Conservation (phyloP, 2,797 vertebrate genomes). For the Dryobates pubescens region DNA sequence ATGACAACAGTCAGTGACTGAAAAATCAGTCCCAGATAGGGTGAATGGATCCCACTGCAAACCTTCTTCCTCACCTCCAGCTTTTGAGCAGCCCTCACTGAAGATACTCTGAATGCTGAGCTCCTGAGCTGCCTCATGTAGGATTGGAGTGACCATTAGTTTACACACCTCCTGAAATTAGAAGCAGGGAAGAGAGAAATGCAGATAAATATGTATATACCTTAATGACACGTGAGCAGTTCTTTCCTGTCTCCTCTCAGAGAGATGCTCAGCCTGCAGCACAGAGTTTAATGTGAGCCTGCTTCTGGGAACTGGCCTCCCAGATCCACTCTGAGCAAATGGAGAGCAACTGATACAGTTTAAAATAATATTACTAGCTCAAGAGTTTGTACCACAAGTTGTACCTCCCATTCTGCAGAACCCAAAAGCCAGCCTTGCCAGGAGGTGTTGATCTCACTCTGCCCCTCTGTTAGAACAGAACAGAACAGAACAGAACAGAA, state of each 20-base stretch:
- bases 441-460: conserved; percentile 25
- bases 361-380: neutral
- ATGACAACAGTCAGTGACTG: neutral
- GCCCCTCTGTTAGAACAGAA: neutral
- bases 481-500: too few species aligned
- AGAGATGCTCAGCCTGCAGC: neutral
- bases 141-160: neutral
- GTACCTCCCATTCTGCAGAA: conserved; percentile 33
- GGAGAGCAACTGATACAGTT: conserved; percentile 34
- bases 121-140: neutral
- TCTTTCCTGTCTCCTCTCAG: neutral
- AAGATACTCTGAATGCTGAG: neutral
- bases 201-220: neutral
- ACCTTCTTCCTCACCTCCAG: neutral
- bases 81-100: neutral
- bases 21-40: neutral
- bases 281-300: neutral
- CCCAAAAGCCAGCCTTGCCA: neutral
- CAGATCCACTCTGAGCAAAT: conserved; percentile 46
- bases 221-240: neutral
- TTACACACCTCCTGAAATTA: neutral
- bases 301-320: conserved; percentile 44
- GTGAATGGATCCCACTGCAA: neutral
- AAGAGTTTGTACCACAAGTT: neutral
- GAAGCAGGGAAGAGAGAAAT: neutral